Conservation (phyloP, 2,888 invertebrate genomes). For the Ernsta delagoae region DNA sequence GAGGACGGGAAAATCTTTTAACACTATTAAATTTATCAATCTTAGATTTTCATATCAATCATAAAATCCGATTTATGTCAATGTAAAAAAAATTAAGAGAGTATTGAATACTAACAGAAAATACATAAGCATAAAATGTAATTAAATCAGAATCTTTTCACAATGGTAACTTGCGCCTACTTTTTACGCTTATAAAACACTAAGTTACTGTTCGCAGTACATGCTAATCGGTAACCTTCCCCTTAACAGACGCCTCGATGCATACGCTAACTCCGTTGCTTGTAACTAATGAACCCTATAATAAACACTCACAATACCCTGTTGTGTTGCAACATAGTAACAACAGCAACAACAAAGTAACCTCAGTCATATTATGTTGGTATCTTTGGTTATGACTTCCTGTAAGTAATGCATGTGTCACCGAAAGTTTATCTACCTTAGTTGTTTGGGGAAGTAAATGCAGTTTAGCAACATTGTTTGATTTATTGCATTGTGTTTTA, state of each 20-base stretch:
- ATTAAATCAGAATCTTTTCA: no score
- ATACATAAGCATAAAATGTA: no score
- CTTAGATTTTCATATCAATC: no score
- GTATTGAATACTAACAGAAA: no score
- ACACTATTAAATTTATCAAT: no score
- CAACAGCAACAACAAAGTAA: conserved; percentile 1
- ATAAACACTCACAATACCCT: neutral
- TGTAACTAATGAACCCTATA: neutral
- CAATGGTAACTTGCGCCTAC: no score
- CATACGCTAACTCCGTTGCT: neutral
- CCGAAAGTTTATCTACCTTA: neutral
- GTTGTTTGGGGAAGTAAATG: conserved; percentile 1
- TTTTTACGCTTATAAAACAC: no score
- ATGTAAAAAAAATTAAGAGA: no score
- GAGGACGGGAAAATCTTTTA: no score
- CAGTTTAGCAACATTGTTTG: neutral
- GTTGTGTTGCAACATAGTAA: conserved; percentile 8
- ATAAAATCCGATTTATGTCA: no score
- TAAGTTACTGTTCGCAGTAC: no score
- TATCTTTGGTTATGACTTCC: conserved; percentile 4
- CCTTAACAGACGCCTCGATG: neutral
- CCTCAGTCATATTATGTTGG: neutral
- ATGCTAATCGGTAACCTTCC: neutral
- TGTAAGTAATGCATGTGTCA: neutral
- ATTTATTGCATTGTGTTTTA: neutral